Evolutionary conservation across 2,113 vertebrate species (phyloP), one percentile per base, ranked within the genome.

Genomic region (Oryzias javanicus): DNA sequence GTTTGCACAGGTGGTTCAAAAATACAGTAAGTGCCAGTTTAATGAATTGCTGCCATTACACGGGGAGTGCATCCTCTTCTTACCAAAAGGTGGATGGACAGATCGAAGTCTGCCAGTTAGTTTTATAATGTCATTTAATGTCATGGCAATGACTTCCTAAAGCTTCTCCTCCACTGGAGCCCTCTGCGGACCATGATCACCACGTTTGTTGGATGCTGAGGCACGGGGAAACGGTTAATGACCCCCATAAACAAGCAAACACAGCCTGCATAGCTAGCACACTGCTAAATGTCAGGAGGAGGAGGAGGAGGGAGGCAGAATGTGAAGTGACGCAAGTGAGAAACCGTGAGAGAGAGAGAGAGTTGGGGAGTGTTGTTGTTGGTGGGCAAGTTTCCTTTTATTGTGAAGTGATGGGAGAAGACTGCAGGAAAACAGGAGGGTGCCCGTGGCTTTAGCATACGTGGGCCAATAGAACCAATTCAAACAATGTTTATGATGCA

Each of bases 231-330:
- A 73, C 62, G 8, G 57, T 84, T 85, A 84, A 83, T 55, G 55
- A 81, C 46, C 70, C 35, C 81, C 75, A 74, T 85, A 86, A 85
- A 88, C 80, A 83, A 75, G 72, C 42, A 0, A 52, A 55, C 20
- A 0, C 35, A 16, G 55, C 1, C 42, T 70, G 78, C 72, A 17
- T 48, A 48, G 74, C 70, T 66, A 48, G 74, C 73, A 76, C 66
- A 24, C 63, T 44, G 57, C 66, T 72, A 77, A 84, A 86, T 84
- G 71, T 83, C 80, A 66, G 49, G 63, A 63, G 48, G 48, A 22
- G 22, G 48, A 22, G 22, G 22, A 49, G 51, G 22, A 49, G 29
- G 29, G 55, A 60, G 16, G 29, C 22, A 16, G 13, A 48, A 25
- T 51, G 56, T 53, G 57, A 13, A 24, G 25, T 41, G 41, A 61